Conservation (phyloP, 2,113 vertebrate genomes). For the Hiodon tergisus region DNA sequence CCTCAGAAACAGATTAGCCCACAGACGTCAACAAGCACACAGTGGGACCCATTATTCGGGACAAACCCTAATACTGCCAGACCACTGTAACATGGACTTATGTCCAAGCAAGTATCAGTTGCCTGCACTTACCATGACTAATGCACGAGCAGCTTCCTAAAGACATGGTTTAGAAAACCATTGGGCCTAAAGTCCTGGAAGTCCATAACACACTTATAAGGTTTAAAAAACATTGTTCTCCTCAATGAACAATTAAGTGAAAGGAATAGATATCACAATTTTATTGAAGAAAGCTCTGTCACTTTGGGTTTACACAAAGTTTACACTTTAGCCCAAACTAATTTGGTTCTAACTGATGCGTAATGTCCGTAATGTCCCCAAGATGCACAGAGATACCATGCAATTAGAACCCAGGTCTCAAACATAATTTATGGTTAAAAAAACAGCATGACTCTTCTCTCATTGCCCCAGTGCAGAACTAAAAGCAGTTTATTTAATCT, state of each 20-base stretch:
- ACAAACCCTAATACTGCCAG: not conserved
- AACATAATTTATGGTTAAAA: not conserved
- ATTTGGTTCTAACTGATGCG: not conserved
- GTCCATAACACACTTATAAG: no score
- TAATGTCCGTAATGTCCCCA: not conserved
- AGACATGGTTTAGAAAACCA: no score
- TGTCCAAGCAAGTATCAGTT: no score
- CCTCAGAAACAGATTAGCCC: conserved; percentile 21
- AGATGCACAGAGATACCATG: not conserved
- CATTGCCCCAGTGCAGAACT: not conserved
- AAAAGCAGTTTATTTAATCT: not conserved
- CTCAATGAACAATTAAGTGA: no score
- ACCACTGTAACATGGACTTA: no score
- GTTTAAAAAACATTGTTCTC: no score
- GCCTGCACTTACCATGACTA: not conserved
- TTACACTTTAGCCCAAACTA: not conserved
- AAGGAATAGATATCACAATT: no score
- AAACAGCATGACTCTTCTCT: not conserved
- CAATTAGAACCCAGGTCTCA: not conserved
- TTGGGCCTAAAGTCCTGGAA: no score
- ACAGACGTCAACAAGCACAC: conserved; percentile 38
- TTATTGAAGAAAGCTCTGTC: no score
- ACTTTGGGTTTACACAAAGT: not conserved
- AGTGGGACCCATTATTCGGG: conserved; percentile 16
- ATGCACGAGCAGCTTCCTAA: not conserved